Conservation (phyloP, 1,140 invertebrate species). For the Drosophila kikkawai region DNA sequence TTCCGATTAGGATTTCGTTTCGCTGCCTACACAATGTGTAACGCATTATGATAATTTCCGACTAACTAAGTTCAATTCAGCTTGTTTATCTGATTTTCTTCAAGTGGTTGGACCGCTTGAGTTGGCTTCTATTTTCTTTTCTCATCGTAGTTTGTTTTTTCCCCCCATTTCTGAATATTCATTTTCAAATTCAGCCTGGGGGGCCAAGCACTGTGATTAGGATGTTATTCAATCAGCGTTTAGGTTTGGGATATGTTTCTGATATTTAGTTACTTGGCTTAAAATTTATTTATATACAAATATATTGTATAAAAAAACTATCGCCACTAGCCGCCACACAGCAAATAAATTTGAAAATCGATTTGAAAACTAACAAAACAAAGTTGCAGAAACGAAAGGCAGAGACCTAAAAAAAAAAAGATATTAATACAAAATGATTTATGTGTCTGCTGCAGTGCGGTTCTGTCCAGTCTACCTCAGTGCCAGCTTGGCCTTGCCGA, state of each 20-base stretch:
- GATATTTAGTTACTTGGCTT: conserved; percentile 7
- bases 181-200: conserved; percentile 33
- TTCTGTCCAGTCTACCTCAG: conserved; percentile 4
- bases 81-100: conserved; percentile 71
- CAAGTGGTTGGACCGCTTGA: conserved; percentile 49
- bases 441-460: conserved; percentile 67
- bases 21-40: conserved; percentile 70
- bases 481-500: background rate
- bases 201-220: conserved; percentile 11
- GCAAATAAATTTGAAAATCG: conserved; percentile 71
- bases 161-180: conserved; percentile 55
- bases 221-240: conserved; percentile 50
- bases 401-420: conserved; percentile 38
- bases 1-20: conserved; percentile 18
- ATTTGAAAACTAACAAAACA: conserved; percentile 72
- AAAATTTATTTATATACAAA: background rate
- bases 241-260: background rate
- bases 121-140: conserved; percentile 11
- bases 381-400: conserved; percentile 51
- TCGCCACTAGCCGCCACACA: conserved; percentile 6
- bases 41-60: conserved; percentile 33
- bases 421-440: conserved; percentile 76
- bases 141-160: background rate
- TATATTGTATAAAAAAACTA: background rate
- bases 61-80: conserved; percentile 33